These are phyloP conservation scores for Solenodon paradoxus DNA, from an alignment of 2,113 vertebrate species.

Conservation along the genomic window DNA sequence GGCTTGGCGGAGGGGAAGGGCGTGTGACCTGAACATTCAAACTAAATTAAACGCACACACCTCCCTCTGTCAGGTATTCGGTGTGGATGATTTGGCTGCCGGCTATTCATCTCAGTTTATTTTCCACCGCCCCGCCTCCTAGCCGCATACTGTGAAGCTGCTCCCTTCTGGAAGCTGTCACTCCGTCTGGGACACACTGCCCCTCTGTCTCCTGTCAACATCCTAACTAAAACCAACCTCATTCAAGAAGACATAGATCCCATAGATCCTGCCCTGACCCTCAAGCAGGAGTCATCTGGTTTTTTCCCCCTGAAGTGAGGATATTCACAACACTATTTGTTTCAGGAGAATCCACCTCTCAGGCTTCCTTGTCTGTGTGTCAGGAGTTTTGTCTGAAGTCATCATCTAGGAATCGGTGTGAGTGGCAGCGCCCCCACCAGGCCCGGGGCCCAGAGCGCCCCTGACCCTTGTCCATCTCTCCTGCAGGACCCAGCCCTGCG, in stretches of 20 bases:
- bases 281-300: background rate
- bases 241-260: background rate
- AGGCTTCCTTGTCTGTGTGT: background rate
- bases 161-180: background rate
- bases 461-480: background rate
- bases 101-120: background rate
- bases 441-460: background rate
- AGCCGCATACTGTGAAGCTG: too few relatives aligned
- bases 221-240: background rate
- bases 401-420: background rate
- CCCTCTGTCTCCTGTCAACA: background rate
- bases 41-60: background rate
- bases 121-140: background rate
- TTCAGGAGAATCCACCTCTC: too few relatives aligned
- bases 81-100: too few relatives aligned
- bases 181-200: background rate
- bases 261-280: background rate
- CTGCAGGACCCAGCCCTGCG: background rate
- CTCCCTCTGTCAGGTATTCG: background rate
- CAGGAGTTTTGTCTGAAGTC: background rate
- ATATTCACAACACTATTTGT: too few relatives aligned
- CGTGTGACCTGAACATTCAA: too few relatives aligned
- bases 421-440: background rate
- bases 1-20: too few relatives aligned
- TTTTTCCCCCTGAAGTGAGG: too few relatives aligned